A percentile compares a stretch with the other conserved stretches of the same genome.
Conservation (phyloP, 2,888 invertebrate species). For the Dasysyrphus tricinctus region DNA sequence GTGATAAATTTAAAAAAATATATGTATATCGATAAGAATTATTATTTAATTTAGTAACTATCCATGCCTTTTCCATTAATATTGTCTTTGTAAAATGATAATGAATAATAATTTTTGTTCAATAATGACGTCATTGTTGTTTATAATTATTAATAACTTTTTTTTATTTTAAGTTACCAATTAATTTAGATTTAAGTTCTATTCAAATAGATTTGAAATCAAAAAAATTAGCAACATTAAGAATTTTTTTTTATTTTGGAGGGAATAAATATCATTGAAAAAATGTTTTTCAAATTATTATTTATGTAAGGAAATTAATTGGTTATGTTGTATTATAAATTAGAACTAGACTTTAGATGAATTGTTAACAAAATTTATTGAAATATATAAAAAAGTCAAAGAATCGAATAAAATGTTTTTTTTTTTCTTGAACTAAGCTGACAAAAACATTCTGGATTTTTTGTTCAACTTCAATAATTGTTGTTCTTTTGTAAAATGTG, state of each 20-base stretch:
- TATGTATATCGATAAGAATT: conserved; percentile 29
- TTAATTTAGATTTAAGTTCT: not conserved
- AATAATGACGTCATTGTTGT: too few relatives aligned
- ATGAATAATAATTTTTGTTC: too few relatives aligned
- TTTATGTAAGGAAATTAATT: not conserved
- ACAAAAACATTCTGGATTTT: too few relatives aligned
- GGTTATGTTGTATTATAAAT: not conserved
- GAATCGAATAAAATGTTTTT: not conserved
- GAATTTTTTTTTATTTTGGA: too few relatives aligned
- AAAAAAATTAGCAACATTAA: too few relatives aligned
- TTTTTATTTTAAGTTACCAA: not conserved
- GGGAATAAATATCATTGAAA: too few relatives aligned
- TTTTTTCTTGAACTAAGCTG: not conserved
- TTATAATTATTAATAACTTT: not conserved
- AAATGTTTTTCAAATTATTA: too few relatives aligned
- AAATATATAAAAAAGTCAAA: conserved; percentile 12
- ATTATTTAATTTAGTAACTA: not conserved
- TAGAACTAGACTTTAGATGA: conserved; percentile 9
- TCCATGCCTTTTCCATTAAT: not conserved
- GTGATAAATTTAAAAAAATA: conserved; percentile 48
- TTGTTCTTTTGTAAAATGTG: too few relatives aligned
- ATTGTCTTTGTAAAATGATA: not conserved
- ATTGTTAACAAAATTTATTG: conserved; percentile 21
- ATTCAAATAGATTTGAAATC: too few relatives aligned
- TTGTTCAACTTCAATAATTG: too few relatives aligned